These are phyloP conservation scores for Xenopus borealis DNA, from an alignment of 2,113 vertebrate genomes.

Conservation along the genomic window DNA sequence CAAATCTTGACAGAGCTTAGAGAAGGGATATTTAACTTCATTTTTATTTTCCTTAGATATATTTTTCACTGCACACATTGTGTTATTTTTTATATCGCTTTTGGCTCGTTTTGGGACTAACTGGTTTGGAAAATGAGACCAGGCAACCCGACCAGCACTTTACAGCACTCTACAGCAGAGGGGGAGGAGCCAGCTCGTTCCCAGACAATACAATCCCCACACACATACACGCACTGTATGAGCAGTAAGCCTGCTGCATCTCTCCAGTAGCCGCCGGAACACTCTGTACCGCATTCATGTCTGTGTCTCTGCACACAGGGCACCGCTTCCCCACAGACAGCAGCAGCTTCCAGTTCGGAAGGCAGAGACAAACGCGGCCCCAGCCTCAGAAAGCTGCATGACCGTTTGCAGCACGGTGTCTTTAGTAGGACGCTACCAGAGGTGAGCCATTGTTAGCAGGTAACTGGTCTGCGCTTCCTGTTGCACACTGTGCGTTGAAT, in stretches of 20 bases:
- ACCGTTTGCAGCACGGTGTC: conserved; percentile 7
- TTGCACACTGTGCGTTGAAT: neutral
- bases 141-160: conserved; percentile 15
- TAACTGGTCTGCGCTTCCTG: neutral
- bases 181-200: conserved; percentile 31
- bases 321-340: neutral
- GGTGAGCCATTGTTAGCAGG: conserved; percentile 29
- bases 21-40: too few species aligned
- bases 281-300: conserved; percentile 36
- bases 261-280: conserved; percentile 4
- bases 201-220: conserved; percentile 41
- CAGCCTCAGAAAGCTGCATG: neutral
- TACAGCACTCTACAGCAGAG: conserved; percentile 11
- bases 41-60: too few species aligned
- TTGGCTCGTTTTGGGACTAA: too few species aligned
- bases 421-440: conserved; percentile 22
- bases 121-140: too few species aligned
- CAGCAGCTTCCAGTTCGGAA: neutral
- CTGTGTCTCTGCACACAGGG: conserved; percentile 17
- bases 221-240: conserved; percentile 13
- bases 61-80: too few species aligned
- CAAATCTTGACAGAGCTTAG: too few species aligned
- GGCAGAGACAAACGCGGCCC: conserved; percentile 2
- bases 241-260: conserved; percentile 8
- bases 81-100: too few species aligned